Conservation (phyloP, 2,113 vertebrate genomes). For the Daphoenositta chrysoptera region DNA sequence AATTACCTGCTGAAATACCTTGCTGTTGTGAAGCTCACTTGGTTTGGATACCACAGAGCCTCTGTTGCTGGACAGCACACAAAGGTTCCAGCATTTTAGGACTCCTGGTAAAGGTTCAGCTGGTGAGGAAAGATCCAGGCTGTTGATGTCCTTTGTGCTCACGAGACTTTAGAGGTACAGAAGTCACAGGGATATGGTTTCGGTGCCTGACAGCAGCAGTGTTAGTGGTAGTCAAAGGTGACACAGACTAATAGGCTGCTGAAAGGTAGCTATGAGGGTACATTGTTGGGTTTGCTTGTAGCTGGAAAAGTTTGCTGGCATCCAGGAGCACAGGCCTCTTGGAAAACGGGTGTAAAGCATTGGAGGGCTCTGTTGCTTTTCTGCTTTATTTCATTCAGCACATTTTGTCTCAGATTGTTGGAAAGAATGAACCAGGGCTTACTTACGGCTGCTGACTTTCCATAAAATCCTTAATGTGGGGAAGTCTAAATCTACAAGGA, state of each 20-base stretch:
- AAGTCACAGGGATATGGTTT: not conserved
- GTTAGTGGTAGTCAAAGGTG: not conserved
- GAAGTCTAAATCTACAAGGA: conserved; percentile 30
- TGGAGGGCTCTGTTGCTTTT: not conserved
- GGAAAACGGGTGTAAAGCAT: not conserved
- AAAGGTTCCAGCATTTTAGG: not conserved
- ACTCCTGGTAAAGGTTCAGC: not conserved
- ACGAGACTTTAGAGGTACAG: not conserved
- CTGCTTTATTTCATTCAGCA: not conserved
- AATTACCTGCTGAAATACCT: not conserved
- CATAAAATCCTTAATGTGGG: not conserved
- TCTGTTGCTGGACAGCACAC: not conserved
- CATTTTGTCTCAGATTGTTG: not conserved
- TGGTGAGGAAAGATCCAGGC: not conserved
- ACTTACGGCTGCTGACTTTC: not conserved
- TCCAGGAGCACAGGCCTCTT: not conserved
- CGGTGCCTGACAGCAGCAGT: not conserved
- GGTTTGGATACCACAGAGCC: not conserved
- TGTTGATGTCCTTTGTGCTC: not conserved
- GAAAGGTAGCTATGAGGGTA: not conserved
- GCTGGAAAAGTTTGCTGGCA: not conserved
- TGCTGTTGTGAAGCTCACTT: not conserved
- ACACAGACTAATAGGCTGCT: not conserved
- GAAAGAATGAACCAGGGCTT: not conserved
- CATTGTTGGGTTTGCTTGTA: not conserved